Conservation (phyloP, 2,113 vertebrate genomes). For the Ochotona curzoniae region DNA sequence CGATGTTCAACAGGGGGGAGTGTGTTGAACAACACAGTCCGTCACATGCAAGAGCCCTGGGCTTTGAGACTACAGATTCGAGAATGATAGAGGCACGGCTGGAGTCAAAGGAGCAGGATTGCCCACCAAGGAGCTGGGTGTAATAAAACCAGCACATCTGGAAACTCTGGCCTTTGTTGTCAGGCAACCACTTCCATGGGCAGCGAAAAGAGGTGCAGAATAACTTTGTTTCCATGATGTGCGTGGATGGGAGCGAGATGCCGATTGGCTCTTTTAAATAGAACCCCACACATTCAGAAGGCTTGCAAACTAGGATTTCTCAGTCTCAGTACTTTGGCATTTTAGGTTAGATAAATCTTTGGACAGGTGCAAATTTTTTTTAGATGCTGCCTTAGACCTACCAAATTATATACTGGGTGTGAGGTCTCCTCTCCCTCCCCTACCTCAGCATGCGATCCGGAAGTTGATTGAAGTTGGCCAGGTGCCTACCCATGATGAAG, state of each 20-base stretch:
- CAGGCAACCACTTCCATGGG: background rate
- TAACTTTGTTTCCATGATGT: background rate
- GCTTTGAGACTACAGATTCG: background rate
- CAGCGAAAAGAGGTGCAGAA: background rate
- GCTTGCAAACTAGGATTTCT: background rate
- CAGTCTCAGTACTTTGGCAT: background rate
- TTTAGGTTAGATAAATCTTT: background rate
- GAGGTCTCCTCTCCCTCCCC: too few relatives aligned
- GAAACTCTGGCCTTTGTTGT: background rate
- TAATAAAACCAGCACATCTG: background rate
- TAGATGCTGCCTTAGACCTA: background rate
- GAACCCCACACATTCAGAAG: background rate
- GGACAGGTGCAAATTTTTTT: background rate
- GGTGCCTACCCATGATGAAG: background rate
- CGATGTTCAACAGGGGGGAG: background rate
- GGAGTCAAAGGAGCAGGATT: slow-evolving; percentile 14
- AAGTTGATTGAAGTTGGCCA: background rate
- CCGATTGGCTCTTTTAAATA: background rate
- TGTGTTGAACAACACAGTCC: background rate
- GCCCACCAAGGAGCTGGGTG: background rate
- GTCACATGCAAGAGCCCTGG: background rate
- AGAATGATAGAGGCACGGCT: background rate
- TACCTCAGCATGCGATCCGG: background rate
- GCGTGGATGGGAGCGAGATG: background rate
- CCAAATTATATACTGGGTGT: background rate